Percentiles rank a stretch among this genome's conserved stretches.
These are phyloP conservation scores for Phoxinus dragarum DNA, from an alignment of 2,797 vertebrate genomes.

Conservation along the genomic window DNA sequence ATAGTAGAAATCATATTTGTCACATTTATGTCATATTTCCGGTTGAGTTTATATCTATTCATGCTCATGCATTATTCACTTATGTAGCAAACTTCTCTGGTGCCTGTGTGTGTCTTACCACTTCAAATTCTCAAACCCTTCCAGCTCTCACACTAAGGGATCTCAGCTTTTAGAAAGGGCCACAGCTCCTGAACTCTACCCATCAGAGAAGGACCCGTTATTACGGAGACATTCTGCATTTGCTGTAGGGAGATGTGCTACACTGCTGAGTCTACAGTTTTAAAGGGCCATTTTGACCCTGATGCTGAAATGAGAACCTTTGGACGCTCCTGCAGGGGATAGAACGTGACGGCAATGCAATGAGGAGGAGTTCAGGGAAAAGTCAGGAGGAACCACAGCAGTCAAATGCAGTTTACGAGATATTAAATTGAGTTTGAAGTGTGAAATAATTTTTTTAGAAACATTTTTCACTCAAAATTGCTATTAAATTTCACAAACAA, in stretches of 20 bases:
- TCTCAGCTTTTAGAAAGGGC: slow-evolving; percentile 34
- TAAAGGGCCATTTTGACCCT: slow-evolving; percentile 55
- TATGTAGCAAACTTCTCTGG: slow-evolving; percentile 3
- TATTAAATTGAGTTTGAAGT: slow-evolving; percentile 11
- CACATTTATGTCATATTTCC: slow-evolving; percentile 17
- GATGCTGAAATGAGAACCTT: slow-evolving; percentile 34
- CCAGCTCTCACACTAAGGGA: slow-evolving; percentile 52
- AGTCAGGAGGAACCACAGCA: slow-evolving; percentile 65
- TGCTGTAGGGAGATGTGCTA: slow-evolving; percentile 68
- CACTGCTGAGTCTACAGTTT: slow-evolving; percentile 57
- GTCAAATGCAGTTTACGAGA: neutral
- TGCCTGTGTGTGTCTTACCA: slow-evolving; percentile 32
- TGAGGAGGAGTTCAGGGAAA: slow-evolving; percentile 73
- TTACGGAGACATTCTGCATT: slow-evolving; percentile 43
- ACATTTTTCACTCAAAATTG: neutral
- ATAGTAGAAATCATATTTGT: slow-evolving; percentile 22
- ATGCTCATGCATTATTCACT: slow-evolving; percentile 41
- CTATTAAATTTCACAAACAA: neutral
- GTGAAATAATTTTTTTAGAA: neutral
- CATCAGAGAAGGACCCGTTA: slow-evolving; percentile 1
- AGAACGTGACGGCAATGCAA: slow-evolving; percentile 51
- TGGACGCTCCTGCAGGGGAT: slow-evolving; percentile 34
- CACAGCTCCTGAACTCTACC: slow-evolving; percentile 9
- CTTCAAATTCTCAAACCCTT: slow-evolving; percentile 62
- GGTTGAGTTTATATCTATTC: slow-evolving; percentile 28